Base-by-base conservation (phyloP, 2,113 vertebrate species). In the Cromileptes altivelis region DNA sequence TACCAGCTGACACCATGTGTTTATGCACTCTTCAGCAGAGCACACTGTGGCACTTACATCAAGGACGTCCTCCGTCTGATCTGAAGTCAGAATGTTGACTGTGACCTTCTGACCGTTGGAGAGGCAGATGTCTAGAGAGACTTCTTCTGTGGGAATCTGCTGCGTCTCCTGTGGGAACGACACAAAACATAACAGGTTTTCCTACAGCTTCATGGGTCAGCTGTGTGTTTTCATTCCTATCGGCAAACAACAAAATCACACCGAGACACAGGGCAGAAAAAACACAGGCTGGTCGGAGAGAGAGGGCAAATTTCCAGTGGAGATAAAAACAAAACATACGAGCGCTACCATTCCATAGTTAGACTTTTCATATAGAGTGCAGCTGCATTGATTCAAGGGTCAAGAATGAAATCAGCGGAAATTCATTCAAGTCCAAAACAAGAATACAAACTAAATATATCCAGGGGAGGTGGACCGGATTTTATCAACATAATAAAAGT, bases 141-240 rank as follows among this genome's bases (percentile, higher is more conserved):
- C 98, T 71, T 99, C 98, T 92, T 99, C 97, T 1, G 98, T 99
- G 80, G 98, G 98, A 82, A 99, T 97, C 95, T 99, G 98, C 92
- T 99, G 98, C 0, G 98, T 99, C 93, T 99, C 98, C 98, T 99
- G 85, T 73, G 77, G 78, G 65, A 81, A 67, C 0, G 61, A 88
- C 53, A 85, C 27, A 90, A 80, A 74, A 75, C 85, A 82, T 15
- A 49, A 57, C 49, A 77, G 18, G 63, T 14, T 62, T 49, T 71
- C 49, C 71, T 57, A 74, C 68, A 85, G 78, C 69, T 83, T 76
- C 60, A 52, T 42, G 78, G 61, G 19, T 73, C 63, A 73, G 42
- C 18, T 23, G 12, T 1, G 21, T 72, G 65, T 85, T 86, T 81
- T 85, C 73, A 85, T 83, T 88, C 61, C 52, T 33, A 27, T 56